Base-by-base conservation (phyloP, 2,113 vertebrate genomes). In the Chloroceryle aenea region DNA sequence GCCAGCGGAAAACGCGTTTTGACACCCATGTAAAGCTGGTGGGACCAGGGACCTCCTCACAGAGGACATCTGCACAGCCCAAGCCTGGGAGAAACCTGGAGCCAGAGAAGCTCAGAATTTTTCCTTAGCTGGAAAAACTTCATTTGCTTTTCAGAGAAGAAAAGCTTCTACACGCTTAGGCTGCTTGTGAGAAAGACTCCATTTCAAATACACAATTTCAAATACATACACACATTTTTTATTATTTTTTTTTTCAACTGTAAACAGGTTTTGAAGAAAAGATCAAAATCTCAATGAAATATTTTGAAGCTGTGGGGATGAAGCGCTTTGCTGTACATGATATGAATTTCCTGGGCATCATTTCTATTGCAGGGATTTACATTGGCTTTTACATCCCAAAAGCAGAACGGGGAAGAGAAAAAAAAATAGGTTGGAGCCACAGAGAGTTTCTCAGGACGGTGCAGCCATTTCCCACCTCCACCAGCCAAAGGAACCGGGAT, bases 251-350 rank as follows among this genome's bases (percentile, higher is more conserved):
- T 76, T 93, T 76, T 50, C 0, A 81, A 87, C 96, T 43, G 82
- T 79, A 87, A 95, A 87, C 92, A 97, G 93, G 93, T 91, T 96
- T 93, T 94, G 96, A 97, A 94, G 93, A 87, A 68, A 69, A 97
- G 96, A 97, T 97, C 94, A 94, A 96, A 95, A 94, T 93, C 95
- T 62, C 82, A 73, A 63, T 12, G 59, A 86, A 94, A 42, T 45
- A 72, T 91, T 96, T 94, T 85, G 94, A 95, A 96, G 91, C 87
- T 8, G 50, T 47, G 18, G 85, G 82, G 82, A 93, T 79, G 89
- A 91, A 96, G 90, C 4, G 6, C 72, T 83, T 62, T 0, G 0
- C 88, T 30, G 82, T 76, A 30, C 89, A 69, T 45, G 90, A 88
- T 52, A 76, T 29, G 88, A 94, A 94, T 96, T 94, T 89, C 91